Evolutionary conservation across 2,888 invertebrate species (phyloP), one percentile per base, ranked within the genome.

Genomic region (Drepanosiphum platanoidis): DNA sequence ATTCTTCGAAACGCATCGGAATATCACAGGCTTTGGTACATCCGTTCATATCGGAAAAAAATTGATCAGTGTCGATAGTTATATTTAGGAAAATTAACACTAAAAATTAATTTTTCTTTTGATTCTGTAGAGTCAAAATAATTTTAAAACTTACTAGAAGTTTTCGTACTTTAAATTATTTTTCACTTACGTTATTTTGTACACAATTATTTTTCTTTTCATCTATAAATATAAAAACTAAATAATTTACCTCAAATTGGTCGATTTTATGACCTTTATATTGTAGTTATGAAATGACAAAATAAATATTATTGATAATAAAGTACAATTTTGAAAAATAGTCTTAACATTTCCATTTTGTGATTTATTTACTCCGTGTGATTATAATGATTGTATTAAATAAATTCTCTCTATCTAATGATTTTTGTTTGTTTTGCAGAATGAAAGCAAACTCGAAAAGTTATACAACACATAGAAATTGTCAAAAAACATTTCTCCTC

Each of bases 21-120:
- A 93, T 98, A 87, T 97, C 97, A 90, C 96, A 97, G 89, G 97
- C 97, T 64, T 92, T 99, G 81, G 94, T 95, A 34, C 98, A 99
- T 91, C 95, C 97, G 0, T 98, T 98, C 90, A 97, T 99, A 89
- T 95, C 96, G 91, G 98, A 99, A 89, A 97, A 95, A 91, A 95
- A 96, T 89, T 95, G 90, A 90, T 81, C 83, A 84, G 83, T 84
- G 75, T 75, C 27, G 52, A 22, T 75, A 75, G 83, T 52, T 77
- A 66, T 84, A 27, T 46, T 68, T 75, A 84, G 75, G 68, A 46
- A 84, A 72, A 75, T 74, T 75, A 66, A 83, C 64, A 34, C 5
- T 27, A 74, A 42, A 74, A 5, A 36, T 34, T 64, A 11, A 52
- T 74, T 84, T 68, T 64, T 64, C 42, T 83, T 75, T 84, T 84